phyloP scores from a whole-genome alignment of 2,113 vertebrate genomes.

The Scalopus aquaticus region DNA sequence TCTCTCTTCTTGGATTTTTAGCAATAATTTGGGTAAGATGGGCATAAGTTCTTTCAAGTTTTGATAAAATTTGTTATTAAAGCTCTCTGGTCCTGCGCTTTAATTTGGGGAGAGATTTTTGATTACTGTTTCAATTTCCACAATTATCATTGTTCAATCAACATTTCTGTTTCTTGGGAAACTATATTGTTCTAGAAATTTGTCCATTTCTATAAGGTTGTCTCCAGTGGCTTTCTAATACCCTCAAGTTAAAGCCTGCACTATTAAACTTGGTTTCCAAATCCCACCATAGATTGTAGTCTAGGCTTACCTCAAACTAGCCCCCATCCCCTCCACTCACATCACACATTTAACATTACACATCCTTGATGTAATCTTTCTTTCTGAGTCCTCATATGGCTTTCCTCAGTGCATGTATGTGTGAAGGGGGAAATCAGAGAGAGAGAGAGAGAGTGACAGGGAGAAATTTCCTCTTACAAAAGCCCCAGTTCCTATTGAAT shows the following conservation, averaged over 20 bases:
- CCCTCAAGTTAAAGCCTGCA: neutral
- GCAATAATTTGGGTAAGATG: no score
- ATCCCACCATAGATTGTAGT: neutral
- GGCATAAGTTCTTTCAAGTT: no score
- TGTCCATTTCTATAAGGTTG: no score
- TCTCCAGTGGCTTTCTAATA: neutral
- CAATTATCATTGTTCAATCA: no score
- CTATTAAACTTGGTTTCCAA: conserved; percentile 1
- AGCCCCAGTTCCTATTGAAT: neutral
- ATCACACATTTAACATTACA: neutral
- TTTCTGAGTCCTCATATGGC: neutral
- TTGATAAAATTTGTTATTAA: no score
- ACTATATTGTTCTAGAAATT: no score
- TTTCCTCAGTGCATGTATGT: neutral
- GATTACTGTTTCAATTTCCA: no score
- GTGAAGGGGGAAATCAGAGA: neutral
- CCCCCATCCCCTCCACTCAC: neutral
- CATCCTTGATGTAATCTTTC: neutral
- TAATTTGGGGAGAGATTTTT: no score
- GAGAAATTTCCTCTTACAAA: neutral
- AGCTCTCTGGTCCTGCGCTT: no score
- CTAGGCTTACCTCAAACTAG: neutral
- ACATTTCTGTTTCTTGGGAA: no score
- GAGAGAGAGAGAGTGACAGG: neutral
- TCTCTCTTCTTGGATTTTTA: no score